These are phyloP conservation scores for Epizoanthus rinbou DNA, from an alignment of 92 coral and sea anemone genomes.

Conservation along the genomic window DNA sequence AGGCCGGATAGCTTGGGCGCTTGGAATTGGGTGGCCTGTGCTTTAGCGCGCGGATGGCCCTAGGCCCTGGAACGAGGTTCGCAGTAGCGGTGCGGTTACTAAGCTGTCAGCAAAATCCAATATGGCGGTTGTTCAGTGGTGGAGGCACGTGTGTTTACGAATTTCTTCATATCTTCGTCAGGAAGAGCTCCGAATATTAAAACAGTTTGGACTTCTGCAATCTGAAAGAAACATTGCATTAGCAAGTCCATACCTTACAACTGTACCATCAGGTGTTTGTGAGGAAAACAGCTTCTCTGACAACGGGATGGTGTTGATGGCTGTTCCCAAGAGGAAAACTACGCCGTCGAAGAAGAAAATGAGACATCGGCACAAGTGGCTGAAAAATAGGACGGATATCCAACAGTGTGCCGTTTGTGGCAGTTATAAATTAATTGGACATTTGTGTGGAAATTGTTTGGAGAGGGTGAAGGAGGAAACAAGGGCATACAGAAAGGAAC, in stretches of 20 bases:
- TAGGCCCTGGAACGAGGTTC: too few species aligned
- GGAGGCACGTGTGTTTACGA: slow-evolving; percentile 15
- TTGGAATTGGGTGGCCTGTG: too few species aligned
- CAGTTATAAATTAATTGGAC: slow-evolving; percentile 76
- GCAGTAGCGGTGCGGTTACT: not conserved
- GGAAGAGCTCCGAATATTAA: slow-evolving; percentile 29
- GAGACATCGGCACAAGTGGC: slow-evolving; percentile 90
- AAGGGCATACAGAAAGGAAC: slow-evolving; percentile 54
- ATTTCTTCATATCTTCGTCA: slow-evolving; percentile 30
- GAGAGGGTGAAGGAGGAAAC: slow-evolving; percentile 68
- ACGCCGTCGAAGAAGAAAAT: slow-evolving; percentile 89
- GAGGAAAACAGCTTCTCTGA: slow-evolving; percentile 30
- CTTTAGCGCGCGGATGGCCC: too few species aligned
- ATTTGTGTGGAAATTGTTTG: slow-evolving; percentile 91
- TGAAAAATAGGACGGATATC: slow-evolving; percentile 93
- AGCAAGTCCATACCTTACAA: not conserved
- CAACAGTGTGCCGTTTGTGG: slow-evolving; percentile 94
- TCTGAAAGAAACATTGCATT: slow-evolving; percentile 6
- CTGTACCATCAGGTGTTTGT: not conserved
- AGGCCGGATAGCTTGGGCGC: too few species aligned
- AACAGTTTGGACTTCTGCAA: slow-evolving; percentile 18
- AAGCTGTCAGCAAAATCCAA: slow-evolving; percentile 31
- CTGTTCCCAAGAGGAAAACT: slow-evolving; percentile 94
- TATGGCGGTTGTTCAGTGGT: slow-evolving; percentile 53
- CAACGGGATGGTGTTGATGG: slow-evolving; percentile 81